Base-by-base conservation (phyloP, 2,113 vertebrate species). In the Nibea coibor region DNA sequence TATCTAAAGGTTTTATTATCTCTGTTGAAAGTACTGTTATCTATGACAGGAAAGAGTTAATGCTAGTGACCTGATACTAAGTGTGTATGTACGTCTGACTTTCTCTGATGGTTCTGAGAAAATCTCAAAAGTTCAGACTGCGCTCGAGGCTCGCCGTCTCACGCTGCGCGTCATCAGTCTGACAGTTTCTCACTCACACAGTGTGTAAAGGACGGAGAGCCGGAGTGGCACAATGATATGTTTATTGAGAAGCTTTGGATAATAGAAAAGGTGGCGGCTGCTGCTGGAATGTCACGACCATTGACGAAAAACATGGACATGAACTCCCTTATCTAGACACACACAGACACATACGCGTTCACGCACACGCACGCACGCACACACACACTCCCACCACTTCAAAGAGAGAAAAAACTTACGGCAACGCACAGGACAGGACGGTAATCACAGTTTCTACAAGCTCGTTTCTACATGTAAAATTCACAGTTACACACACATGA, bases 211-310 rank as follows among this genome's bases (percentile, higher is more conserved):
- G 65, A 89, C 50, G 11, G 63, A 70, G 73, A 82, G 48, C 56
- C 67, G 45, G 63, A 68, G 50, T 91, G 93, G 92, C 93, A 94
- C 92, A 91, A 92, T 94, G 92, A 94, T 94, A 94, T 94, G 93
- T 94, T 94, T 94, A 94, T 94, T 94, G 89, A 94, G 91, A 93
- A 92, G 92, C 92, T 94, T 93, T 92, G 92, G 92, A 92, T 86
- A 89, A 90, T 94, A 93, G 88, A 93, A 94, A 93, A 94, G 88
- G 89, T 90, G 88, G 80, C 48, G 80, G 90, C 89, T 88, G 91
- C 89, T 76, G 91, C 86, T 87, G 89, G 92, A 92, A 92, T 89
- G 82, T 93, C 88, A 94, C 91, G 88, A 92, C 89, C 89, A 91
- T 81, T 58, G 89, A 94, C 89, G 85, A 76, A 87, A 86, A 91